Evolutionary conservation across 1,140 invertebrate genomes (phyloP).

Genomic region (Pseudomyrmex sp.): DNA sequence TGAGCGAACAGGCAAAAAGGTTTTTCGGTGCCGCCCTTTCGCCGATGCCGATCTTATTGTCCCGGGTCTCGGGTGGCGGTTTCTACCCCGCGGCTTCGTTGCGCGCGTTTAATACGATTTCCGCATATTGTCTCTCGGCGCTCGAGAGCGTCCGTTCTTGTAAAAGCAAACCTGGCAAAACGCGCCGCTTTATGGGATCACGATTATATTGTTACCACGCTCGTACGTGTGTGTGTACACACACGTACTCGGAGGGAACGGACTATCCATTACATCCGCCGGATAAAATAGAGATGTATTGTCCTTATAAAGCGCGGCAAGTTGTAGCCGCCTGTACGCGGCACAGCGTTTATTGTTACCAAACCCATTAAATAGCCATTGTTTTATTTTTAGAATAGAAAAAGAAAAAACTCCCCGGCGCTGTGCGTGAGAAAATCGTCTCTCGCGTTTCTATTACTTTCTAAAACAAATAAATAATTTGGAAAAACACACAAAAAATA

Average conservation of each 20-base stretch:
- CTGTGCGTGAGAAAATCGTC: too few relatives aligned
- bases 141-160: slow-evolving; percentile 61
- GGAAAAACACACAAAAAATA: too few relatives aligned
- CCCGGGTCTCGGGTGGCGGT: slow-evolving; percentile 62
- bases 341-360: slow-evolving; percentile 72
- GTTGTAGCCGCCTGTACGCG: slow-evolving; percentile 66
- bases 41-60: slow-evolving; percentile 65
- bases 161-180: slow-evolving; percentile 46
- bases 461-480: too few relatives aligned
- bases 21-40: slow-evolving; percentile 61
- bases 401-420: too few relatives aligned
- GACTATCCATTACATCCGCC: slow-evolving; percentile 73
- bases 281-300: slow-evolving; percentile 80
- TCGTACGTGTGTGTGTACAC: slow-evolving; percentile 32
- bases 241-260: background rate
- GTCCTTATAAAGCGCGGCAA: slow-evolving; percentile 73
- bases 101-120: slow-evolving; percentile 70
- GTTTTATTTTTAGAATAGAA: slow-evolving; percentile 1
- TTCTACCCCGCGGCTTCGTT: slow-evolving; percentile 70
- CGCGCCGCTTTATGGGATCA: slow-evolving; percentile 68
- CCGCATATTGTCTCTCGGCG: slow-evolving; percentile 74
- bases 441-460: too few relatives aligned
- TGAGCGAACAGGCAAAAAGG: slow-evolving; percentile 39
- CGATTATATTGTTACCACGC: slow-evolving; percentile 77
- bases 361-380: slow-evolving; percentile 42